Evolutionary conservation across 1,140 invertebrate genomes (phyloP), one percentile per base, ranked within the genome.

Genomic region (Bombus impatiens): DNA sequence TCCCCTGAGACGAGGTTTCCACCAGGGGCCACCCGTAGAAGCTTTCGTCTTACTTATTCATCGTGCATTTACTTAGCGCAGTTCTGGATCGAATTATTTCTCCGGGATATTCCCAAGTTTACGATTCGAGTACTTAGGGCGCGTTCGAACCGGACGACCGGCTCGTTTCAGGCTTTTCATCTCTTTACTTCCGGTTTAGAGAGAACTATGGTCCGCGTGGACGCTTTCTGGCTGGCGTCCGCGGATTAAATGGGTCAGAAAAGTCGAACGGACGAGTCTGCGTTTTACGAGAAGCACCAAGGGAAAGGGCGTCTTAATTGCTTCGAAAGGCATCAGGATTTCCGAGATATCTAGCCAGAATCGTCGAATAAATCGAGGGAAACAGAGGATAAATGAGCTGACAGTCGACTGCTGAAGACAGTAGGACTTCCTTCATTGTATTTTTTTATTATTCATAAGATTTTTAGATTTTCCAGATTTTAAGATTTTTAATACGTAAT

Each of bases 161-260:
- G 18, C 5, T 53, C 47, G 18, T 53, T 53, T 53, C 47, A 35
- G 6, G 35, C 67, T 1, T 25, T 35, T 68, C 68, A 3, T 40
- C 10, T 12, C 68, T 70, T 37, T 22, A 25, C 3, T 40, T 40
- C 67, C 32, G 32, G 32, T 68, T 35, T 15, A 15, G 28, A 65
- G 67, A 22, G 32, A 40, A 40, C 4, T 40, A 40, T 40, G 70
- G 25, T 2, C 70, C 25, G 4, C 70, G 37, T 42, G 40, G 40
- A 71, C 70, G 40, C 5, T 42, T 71, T n/a, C 70, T 42, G 40
- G 28, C 70, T 42, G 68, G 37, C 37, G 18, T 6, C 12, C 37
- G 70, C 28, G 40, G 28, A n/a, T 42, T 28, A 71, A 71, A 71
- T n/a, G 70, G 40, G 70, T 71, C 70, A 42, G 70, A 71, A 71